A percentile compares a stretch with the other conserved stretches of the same genome.
phyloP scores from a whole-genome alignment of 2,797 vertebrate genomes.

The Champsocephalus gunnari region DNA sequence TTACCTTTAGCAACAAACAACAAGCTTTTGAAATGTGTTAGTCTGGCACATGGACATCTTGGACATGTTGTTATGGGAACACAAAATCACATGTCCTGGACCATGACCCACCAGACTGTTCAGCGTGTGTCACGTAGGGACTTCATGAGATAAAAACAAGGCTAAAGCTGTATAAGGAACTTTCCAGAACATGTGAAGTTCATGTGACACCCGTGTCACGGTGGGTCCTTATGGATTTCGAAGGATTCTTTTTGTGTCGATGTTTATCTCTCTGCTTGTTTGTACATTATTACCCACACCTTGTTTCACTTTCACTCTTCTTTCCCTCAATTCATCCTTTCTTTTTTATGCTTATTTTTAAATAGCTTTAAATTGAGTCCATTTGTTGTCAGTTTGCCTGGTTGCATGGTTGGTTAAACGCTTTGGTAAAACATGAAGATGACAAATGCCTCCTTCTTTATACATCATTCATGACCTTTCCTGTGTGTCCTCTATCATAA shows the following conservation, averaged over 20 bases:
- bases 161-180: too few species aligned
- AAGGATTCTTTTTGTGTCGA: background rate
- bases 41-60: too few species aligned
- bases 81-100: too few species aligned
- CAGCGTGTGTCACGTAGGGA: too few species aligned
- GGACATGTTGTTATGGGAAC: too few species aligned
- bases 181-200: too few species aligned
- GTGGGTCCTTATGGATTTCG: background rate
- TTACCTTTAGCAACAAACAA: too few species aligned
- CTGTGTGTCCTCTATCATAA: background rate
- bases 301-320: background rate
- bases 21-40: too few species aligned
- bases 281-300: background rate
- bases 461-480: background rate
- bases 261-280: background rate
- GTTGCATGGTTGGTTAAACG: conserved; percentile 3
- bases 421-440: conserved; percentile 2
- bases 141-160: too few species aligned
- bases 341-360: conserved; percentile 2
- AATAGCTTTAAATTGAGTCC: conserved; percentile 11
- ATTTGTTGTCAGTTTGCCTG: background rate
- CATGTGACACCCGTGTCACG: too few species aligned
- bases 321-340: background rate
- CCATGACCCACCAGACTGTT: too few species aligned
- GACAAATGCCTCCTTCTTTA: background rate